phyloP scores from a whole-genome alignment of 2,113 vertebrate genomes.

The Bubo scandiacus region DNA sequence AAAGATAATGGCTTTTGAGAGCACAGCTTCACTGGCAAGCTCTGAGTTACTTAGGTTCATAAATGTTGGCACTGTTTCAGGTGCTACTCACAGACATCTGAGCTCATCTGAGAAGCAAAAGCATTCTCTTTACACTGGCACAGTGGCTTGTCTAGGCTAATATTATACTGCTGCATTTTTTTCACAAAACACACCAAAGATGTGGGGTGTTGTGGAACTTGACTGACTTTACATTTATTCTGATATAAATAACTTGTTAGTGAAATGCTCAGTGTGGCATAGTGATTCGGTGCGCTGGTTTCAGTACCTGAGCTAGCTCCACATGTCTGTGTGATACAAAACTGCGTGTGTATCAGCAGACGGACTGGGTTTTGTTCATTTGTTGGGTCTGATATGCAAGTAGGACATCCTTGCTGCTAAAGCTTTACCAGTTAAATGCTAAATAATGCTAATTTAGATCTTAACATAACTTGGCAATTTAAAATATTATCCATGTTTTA shows the following conservation, averaged over 20 bases:
- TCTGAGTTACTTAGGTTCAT: background rate
- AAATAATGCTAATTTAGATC: background rate
- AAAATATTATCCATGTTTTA: background rate
- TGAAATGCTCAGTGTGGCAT: background rate
- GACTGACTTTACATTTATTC: background rate
- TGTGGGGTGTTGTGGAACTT: background rate
- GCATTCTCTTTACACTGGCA: background rate
- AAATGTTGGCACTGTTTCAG: background rate
- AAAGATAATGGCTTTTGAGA: background rate
- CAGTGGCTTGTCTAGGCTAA: background rate
- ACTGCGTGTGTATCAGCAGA: fast-evolving
- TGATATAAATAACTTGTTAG: fast-evolving
- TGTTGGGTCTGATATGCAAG: background rate
- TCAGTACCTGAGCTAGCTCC: background rate
- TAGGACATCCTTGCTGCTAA: background rate
- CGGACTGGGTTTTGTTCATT: background rate
- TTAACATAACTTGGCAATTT: background rate
- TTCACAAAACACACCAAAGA: background rate
- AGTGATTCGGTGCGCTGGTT: background rate
- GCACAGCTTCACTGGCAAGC: background rate
- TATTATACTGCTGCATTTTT: fast-evolving
- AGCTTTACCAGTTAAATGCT: background rate
- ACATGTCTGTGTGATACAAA: fast-evolving
- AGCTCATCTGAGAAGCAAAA: background rate
- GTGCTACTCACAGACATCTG: background rate